These are phyloP conservation scores for Cacoxenus indagator DNA, from an alignment of 2,888 invertebrate species.

Conservation along the genomic window DNA sequence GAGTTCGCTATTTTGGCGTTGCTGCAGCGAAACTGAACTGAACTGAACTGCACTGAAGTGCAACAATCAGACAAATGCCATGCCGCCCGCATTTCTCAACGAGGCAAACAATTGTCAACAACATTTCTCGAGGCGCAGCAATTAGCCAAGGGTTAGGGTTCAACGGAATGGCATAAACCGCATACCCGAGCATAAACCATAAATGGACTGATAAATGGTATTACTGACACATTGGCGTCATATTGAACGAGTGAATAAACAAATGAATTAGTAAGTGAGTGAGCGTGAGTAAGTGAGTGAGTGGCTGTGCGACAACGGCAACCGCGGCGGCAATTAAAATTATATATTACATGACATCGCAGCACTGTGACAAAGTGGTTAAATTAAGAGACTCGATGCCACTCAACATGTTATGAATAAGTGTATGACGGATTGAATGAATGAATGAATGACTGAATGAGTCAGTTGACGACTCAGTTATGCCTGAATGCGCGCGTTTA, in stretches of 20 bases:
- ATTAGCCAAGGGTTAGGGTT: conserved; percentile 18
- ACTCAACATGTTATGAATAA: not conserved
- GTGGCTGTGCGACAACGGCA: not conserved
- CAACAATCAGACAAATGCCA: too few species aligned
- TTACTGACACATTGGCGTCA: not conserved
- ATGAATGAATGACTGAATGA: not conserved
- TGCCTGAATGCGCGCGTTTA: not conserved
- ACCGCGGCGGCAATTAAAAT: not conserved
- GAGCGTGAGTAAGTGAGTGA: not conserved
- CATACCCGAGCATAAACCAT: not conserved
- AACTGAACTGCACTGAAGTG: too few species aligned
- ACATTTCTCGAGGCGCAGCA: not conserved
- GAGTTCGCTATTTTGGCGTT: too few species aligned
- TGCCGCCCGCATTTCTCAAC: not conserved
- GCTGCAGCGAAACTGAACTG: too few species aligned
- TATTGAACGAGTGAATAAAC: not conserved
- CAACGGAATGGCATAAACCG: not conserved
- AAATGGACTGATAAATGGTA: not conserved
- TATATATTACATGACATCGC: not conserved
- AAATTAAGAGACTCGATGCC: not conserved
- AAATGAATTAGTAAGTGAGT: not conserved
- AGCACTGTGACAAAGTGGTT: conserved; percentile 11
- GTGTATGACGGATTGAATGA: not conserved
- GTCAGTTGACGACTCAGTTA: not conserved
- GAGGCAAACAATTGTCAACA: conserved; percentile 3